Evolutionary conservation across 2,113 vertebrate species (phyloP).

Genomic region (Arothron firmamentum): DNA sequence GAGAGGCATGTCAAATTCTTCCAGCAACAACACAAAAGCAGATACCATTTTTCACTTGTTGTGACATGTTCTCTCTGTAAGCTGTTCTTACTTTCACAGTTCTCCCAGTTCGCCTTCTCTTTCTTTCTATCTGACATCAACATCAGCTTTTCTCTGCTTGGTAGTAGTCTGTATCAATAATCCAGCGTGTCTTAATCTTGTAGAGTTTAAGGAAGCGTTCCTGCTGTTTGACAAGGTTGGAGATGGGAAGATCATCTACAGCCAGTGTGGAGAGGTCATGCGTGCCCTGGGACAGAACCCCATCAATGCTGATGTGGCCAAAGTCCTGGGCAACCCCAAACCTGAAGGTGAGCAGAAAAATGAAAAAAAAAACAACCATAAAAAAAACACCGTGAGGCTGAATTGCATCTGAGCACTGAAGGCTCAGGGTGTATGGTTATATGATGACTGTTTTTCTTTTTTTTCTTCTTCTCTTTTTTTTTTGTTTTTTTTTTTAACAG

Average conservation of each 20-base stretch:
- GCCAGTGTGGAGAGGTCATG: constrained; percentile 92
- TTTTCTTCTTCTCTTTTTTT: background rate
- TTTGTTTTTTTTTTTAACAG: constrained; percentile 59
- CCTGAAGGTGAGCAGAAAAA: constrained; percentile 83
- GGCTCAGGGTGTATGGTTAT: background rate
- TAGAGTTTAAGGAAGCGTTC: constrained; percentile 96
- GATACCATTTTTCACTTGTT: background rate
- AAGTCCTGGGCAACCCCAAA: constrained; percentile 93
- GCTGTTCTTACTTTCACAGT: background rate
- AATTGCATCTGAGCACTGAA: background rate
- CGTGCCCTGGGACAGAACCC: constrained; percentile 94
- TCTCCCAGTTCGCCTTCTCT: background rate
- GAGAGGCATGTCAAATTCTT: no score
- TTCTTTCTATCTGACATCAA: background rate
- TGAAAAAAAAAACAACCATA: no score
- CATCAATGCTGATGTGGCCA: constrained; percentile 92
- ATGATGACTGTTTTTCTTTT: background rate
- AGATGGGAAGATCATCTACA: constrained; percentile 88
- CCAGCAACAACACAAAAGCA: background rate
- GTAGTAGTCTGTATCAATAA: constrained; percentile 1
- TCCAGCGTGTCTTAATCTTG: constrained; percentile 12
- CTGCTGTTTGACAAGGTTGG: constrained; percentile 90
- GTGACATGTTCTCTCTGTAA: background rate
- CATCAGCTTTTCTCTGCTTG: background rate
- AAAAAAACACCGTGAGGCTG: background rate